phyloP scores from a whole-genome alignment of 2,113 vertebrate species.

The Poeciliopsis occidentalis region DNA sequence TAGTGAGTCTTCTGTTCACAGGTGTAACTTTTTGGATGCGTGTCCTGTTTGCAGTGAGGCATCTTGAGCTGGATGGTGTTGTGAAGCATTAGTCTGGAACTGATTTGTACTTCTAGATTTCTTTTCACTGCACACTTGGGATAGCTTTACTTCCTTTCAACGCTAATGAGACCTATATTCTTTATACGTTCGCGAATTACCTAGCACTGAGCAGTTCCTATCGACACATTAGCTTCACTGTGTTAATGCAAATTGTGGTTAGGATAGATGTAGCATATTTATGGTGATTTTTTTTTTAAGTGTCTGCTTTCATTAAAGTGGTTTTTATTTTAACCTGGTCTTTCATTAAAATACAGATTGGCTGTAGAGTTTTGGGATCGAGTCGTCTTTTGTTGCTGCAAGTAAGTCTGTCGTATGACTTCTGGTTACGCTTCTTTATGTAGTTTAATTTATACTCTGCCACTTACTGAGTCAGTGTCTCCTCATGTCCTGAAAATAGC shows the following conservation, averaged over 20 bases:
- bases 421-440: not conserved
- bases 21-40: constrained; percentile 23
- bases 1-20: constrained; percentile 35
- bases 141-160: constrained; percentile 48
- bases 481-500: no score
- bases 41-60: constrained; percentile 20
- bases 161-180: constrained; percentile 56
- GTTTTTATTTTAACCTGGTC: constrained; percentile 73
- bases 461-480: no score
- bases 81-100: constrained; percentile 39
- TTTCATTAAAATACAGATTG: constrained; percentile 73
- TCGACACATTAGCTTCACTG: constrained; percentile 58
- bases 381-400: not conserved
- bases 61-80: constrained; percentile 32
- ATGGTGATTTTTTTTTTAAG: constrained; percentile 59
- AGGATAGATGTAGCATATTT: constrained; percentile 75
- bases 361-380: constrained; percentile 20
- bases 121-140: constrained; percentile 57
- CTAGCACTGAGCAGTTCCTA: constrained; percentile 62
- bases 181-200: constrained; percentile 58
- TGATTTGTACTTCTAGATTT: constrained; percentile 38
- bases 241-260: constrained; percentile 66
- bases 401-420: not conserved
- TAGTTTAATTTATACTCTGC: no score
- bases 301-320: constrained; percentile 75